Conservation (phyloP, 2,888 invertebrate species). For the Drosophila testacea region DNA sequence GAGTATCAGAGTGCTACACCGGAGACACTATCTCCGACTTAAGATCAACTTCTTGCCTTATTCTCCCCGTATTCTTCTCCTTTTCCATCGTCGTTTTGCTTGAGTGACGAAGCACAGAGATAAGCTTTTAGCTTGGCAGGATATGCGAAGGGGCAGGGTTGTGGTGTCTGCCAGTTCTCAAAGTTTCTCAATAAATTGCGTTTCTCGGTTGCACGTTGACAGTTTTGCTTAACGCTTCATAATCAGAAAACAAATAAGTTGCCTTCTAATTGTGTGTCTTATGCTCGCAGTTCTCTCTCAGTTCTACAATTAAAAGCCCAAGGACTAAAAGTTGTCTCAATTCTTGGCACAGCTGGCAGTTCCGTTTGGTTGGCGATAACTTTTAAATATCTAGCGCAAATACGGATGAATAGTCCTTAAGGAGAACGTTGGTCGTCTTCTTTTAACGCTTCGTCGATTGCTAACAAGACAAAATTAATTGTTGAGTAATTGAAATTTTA, state of each 20-base stretch:
- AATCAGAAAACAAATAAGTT: constrained; percentile 84
- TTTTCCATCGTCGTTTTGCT: constrained; percentile 61
- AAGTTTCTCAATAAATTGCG: constrained; percentile 83
- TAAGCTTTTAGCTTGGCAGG: constrained; percentile 69
- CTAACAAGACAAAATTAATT: constrained; percentile 85
- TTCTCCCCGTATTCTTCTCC: background rate
- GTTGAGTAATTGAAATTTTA: constrained; percentile 86
- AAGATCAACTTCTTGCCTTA: constrained; percentile 75
- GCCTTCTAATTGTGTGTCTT: constrained; percentile 78
- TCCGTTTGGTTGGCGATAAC: constrained; percentile 53
- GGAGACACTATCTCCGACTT: constrained; percentile 65
- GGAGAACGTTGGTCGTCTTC: constrained; percentile 45
- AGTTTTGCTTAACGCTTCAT: constrained; percentile 85
- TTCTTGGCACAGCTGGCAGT: constrained; percentile 57
- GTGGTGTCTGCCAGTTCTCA: constrained; percentile 42
- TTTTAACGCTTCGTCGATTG: constrained; percentile 84
- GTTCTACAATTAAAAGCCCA: constrained; percentile 57
- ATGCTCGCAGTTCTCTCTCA: constrained; percentile 13
- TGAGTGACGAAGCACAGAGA: constrained; percentile 80
- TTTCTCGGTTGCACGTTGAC: constrained; percentile 81
- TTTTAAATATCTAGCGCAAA: constrained; percentile 60
- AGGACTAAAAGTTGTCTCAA: constrained; percentile 38
- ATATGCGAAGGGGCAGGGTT: constrained; percentile 16
- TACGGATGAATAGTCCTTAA: constrained; percentile 68
- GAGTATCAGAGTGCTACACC: constrained; percentile 18